Evolutionary conservation across 2,797 vertebrate species (phyloP), one percentile per base, ranked within the genome.

Genomic region (Bovichtus diacanthus): DNA sequence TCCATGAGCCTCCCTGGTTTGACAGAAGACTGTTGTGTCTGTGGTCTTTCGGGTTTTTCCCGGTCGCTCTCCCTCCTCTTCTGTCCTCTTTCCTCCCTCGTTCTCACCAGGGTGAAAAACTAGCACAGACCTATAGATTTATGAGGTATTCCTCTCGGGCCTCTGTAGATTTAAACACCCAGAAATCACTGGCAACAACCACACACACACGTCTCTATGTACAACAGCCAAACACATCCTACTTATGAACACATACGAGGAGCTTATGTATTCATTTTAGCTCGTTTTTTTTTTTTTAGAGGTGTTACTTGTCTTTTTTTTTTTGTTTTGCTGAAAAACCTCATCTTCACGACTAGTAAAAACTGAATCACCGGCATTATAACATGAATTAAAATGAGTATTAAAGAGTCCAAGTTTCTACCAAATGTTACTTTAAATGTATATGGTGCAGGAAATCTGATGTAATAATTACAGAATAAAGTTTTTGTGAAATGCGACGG

Each of bases 91-190:
- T 65, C 74, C 82, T 77, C 59, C 81, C 75, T 80, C 80, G 82
- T 91, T 95, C 84, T 76, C 95, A 92, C 85, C 44, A 36, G 53
- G 70, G 93, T 95, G 95, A 78, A 54, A 89, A 88, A 82, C 85
- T 88, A 64, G 81, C 85, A 78, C 1, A 53, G 61, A 70, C 62
- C 73, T 85, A 93, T 93, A 86, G 94, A 95, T 93, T 90, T 89
- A 91, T 53, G 87, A 84, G 79, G 74, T 21, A 80, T 83, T 87
- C 69, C 70, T 78, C 61, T 21, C 43, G 36, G 82, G 75, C 83
- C 78, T 80, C 75, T 41, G 76, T 59, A 74, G 90, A 71, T 94
- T 91, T 76, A 86, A 71, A 88, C 81, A 73, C 74, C 77, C 65
- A 50, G 43, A 38, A 69, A 74, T 36, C 19, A 34, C 19, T 76